phyloP scores from a whole-genome alignment of 2,113 vertebrate species.

The Eurypyga helias region DNA sequence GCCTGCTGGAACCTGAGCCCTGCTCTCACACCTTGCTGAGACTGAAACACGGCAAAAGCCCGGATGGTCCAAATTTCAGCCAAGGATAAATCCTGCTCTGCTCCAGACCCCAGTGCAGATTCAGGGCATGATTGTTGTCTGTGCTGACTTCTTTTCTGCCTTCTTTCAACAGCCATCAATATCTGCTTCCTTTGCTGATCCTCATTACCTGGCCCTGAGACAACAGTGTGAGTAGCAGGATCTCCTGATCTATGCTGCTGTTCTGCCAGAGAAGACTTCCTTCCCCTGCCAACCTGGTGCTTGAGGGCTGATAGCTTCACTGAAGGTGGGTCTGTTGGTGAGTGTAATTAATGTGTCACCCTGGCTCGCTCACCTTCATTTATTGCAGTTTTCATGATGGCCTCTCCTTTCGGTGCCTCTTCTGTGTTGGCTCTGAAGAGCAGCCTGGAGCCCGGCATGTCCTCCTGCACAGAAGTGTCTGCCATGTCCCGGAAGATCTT shows the following conservation, averaged over 20 bases:
- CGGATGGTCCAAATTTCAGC: not conserved
- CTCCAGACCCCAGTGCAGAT: not conserved
- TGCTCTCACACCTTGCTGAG: not conserved
- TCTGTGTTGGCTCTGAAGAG: slow-evolving; percentile 90
- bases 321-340: not conserved
- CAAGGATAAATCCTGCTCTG: not conserved
- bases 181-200: not conserved
- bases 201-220: not conserved
- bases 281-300: not conserved
- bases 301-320: not conserved
- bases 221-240: not conserved
- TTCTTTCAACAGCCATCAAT: not conserved
- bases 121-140: not conserved
- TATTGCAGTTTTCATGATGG: slow-evolving; percentile 89
- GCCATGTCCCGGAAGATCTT: slow-evolving; percentile 91
- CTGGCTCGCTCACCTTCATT: slow-evolving; percentile 85
- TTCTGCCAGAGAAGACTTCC: not conserved
- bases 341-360: not conserved
- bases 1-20: not conserved
- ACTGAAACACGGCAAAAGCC: not conserved
- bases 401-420: slow-evolving; percentile 86
- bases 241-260: not conserved
- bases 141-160: not conserved
- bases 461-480: slow-evolving; percentile 78
- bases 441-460: slow-evolving; percentile 63